Percentiles rank a stretch among this genome's conserved stretches.
Conservation (phyloP, 2,888 invertebrate genomes). For the Melanargia galathea region DNA sequence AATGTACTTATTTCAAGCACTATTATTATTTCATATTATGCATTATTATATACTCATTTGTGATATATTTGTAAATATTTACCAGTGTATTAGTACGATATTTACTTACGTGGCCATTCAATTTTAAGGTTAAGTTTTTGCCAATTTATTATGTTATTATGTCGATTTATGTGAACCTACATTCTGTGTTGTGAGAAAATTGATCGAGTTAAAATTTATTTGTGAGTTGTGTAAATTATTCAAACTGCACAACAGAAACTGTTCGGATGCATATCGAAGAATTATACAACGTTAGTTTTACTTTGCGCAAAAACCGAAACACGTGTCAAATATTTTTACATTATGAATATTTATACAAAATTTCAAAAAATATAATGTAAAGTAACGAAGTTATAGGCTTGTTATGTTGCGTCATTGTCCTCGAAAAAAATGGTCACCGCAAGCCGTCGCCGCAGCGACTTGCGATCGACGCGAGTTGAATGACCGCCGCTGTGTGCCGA, state of each 20-base stretch:
- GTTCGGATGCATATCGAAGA: neutral
- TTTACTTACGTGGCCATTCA: conserved; percentile 76
- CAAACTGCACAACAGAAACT: neutral
- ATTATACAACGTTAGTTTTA: too few relatives aligned
- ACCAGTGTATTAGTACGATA: conserved; percentile 56
- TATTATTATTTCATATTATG: conserved; percentile 41
- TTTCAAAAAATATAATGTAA: too few relatives aligned
- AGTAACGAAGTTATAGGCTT: too few relatives aligned
- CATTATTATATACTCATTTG: conserved; percentile 67
- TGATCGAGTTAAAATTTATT: neutral
- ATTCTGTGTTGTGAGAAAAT: conserved; percentile 38
- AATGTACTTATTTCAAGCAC: conserved; percentile 37
- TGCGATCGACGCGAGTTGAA: too few relatives aligned
- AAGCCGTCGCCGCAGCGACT: too few relatives aligned
- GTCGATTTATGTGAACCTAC: conserved; percentile 35
- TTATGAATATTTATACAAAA: too few relatives aligned
- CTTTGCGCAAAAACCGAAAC: too few relatives aligned
- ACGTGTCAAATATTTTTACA: too few relatives aligned
- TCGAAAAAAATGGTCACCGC: too few relatives aligned
- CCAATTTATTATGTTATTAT: conserved; percentile 27
- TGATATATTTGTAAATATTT: conserved; percentile 74
- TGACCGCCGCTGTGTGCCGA: too few relatives aligned
- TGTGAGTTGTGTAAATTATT: neutral
- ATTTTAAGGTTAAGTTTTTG: conserved; percentile 49
- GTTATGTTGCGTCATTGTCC: too few relatives aligned